A percentile compares a stretch with the other conserved stretches of the same genome.
Conservation (phyloP, 2,888 invertebrate species). For the Himalopsyche anomala region DNA sequence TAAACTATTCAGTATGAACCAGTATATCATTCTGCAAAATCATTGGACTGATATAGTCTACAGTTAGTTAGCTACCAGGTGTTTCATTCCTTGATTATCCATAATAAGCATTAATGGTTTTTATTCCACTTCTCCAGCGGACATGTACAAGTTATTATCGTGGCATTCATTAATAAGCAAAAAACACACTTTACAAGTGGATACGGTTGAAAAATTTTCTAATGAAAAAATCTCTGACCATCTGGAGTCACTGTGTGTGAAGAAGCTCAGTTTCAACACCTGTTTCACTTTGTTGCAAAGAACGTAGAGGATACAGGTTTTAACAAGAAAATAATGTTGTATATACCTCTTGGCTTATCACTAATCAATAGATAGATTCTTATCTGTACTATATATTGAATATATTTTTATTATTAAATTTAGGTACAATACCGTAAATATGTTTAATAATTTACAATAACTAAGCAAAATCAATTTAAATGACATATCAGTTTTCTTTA, state of each 20-base stretch:
- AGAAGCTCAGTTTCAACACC: not conserved
- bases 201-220: not conserved
- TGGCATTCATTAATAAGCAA: constrained; percentile 1
- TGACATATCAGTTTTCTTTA: too few species aligned
- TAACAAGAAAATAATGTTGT: too few species aligned
- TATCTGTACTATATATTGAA: too few species aligned
- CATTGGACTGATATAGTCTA: not conserved
- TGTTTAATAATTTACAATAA: too few species aligned
- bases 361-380: too few species aligned
- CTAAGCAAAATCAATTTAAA: too few species aligned
- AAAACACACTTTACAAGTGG: not conserved
- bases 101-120: not conserved
- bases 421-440: too few species aligned
- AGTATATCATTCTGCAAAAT: not conserved
- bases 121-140: not conserved
- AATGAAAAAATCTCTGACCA: not conserved
- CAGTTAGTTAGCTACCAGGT: not conserved
- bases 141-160: not conserved
- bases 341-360: too few species aligned
- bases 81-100: constrained; percentile 12
- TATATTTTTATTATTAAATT: too few species aligned
- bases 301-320: too few species aligned
- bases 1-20: too few species aligned
- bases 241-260: constrained; percentile 34
- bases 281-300: not conserved